Evolutionary conservation across 1,140 invertebrate genomes (phyloP).

Genomic region (Aphelenchoides besseyi): DNA sequence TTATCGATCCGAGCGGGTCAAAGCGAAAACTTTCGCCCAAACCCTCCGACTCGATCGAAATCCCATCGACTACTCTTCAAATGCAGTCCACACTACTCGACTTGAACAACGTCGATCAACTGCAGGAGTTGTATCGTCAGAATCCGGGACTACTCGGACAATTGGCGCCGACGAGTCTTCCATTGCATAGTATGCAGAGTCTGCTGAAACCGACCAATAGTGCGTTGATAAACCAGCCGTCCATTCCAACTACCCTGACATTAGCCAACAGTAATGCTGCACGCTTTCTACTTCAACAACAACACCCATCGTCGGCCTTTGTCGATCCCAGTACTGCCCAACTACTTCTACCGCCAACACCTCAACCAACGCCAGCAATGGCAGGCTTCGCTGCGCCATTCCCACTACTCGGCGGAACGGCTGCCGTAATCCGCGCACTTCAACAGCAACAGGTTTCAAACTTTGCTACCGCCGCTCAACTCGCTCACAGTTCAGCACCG

Average conservation of each 20-base stretch:
- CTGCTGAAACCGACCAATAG: slow-evolving; percentile 8
- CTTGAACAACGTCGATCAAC: slow-evolving; percentile 1
- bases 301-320: slow-evolving; percentile 8
- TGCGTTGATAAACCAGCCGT: neutral
- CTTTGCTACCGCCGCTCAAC: neutral
- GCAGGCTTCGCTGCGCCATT: neutral
- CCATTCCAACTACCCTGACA: neutral
- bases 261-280: slow-evolving; percentile 3
- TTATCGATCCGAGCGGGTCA: neutral
- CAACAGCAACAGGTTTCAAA: slow-evolving; percentile 14
- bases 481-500: neutral
- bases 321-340: slow-evolving; percentile 8
- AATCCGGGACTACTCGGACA: slow-evolving; percentile 10
- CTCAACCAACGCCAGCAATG: slow-evolving; percentile 6
- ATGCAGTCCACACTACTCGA: slow-evolving; percentile 1
- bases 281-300: neutral
- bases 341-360: slow-evolving; percentile 15
- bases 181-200: slow-evolving; percentile 12
- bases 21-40: slow-evolving; percentile 1
- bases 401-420: neutral
- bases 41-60: neutral
- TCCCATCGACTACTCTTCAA: neutral
- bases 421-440: slow-evolving; percentile 8
- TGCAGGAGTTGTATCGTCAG: slow-evolving; percentile 18
- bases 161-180: slow-evolving; percentile 9